Percentiles rank a stretch among this genome's conserved stretches.
These are phyloP conservation scores for Pogonocherus hispidulus DNA, from an alignment of 2,888 invertebrate species.

Conservation along the genomic window DNA sequence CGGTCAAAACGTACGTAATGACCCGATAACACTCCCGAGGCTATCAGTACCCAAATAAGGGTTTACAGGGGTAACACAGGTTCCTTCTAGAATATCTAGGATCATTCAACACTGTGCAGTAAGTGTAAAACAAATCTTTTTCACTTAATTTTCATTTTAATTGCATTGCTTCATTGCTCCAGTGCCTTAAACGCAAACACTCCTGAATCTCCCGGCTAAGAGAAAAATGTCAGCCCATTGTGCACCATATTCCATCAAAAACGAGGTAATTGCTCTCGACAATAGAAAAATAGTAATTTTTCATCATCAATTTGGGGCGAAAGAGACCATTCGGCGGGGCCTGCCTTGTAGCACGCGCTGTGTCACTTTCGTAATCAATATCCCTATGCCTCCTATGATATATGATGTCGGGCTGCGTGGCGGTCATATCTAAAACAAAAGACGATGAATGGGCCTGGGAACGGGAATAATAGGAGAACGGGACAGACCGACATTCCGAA, in stretches of 20 bases:
- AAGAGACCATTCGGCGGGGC: too few relatives aligned
- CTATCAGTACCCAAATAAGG: too few relatives aligned
- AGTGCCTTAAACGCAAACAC: too few relatives aligned
- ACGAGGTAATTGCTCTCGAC: background rate
- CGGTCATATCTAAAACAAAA: constrained; percentile 1
- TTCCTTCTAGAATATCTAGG: too few relatives aligned
- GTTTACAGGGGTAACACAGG: too few relatives aligned
- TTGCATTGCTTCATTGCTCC: too few relatives aligned
- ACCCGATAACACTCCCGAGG: too few relatives aligned
- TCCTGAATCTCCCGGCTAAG: background rate
- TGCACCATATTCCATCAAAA: background rate
- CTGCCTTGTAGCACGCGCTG: background rate
- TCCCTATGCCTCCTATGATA: background rate
- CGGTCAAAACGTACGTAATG: too few relatives aligned
- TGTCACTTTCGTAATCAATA: background rate
- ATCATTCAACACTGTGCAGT: too few relatives aligned
- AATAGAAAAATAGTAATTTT: background rate
- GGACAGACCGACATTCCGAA: background rate
- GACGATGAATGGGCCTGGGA: background rate
- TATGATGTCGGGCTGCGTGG: background rate
- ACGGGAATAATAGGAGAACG: background rate
- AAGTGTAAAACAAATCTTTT: too few relatives aligned
- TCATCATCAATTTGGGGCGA: background rate
- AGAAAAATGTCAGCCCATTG: background rate
- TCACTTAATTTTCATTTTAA: too few relatives aligned